Base-by-base conservation (phyloP, 1,140 invertebrate species). In the Hycleus phaleratus region DNA sequence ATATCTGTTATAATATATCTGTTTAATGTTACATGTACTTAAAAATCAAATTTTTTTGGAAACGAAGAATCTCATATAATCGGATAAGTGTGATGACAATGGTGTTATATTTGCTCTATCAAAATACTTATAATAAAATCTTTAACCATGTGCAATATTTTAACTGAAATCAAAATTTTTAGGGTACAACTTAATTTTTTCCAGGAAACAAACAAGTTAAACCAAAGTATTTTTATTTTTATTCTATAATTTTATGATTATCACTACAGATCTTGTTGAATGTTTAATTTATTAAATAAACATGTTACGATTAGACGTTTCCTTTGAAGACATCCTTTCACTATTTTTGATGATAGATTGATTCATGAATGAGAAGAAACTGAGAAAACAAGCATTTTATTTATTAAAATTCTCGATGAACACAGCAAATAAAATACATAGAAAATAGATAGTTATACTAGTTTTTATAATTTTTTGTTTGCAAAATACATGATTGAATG, bases 351-450 rank as follows among this genome's bases (percentile, higher is more conserved):
- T 18, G 1, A 18, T 18, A 18, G 18, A 18, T 18, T 18, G 18
- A 18, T 18, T 18, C 18, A 18, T 18, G 18, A 18, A 18, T 18
- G 18, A 18, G 18, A 18, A 1, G 18, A 42, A 8, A 8, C 38
- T 32, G 46, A 51, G 12, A 54, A 58, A 54, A 58, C 49, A 58
- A 61, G 51, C 56, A 55, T 4, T 59, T 62, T 62, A 50, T 58
- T 62, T 52, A 40, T 45, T 26, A 9, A 51, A 62, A 59, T 44
- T 61, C 26, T 57, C 43, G 46, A 53, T 55, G 43, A 62, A 44
- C 53, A 62, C 60, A 58, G 60, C 60, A 62, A 62, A 62, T 59
- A 62, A 62, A 62, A 42, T 40, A 52, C 49, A 61, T 58, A 58
- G 43, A 61, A 58, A 57, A 58, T 57, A 55, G 48, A 50, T 54